Evolutionary conservation across 30 jellyfish, hydroid and myxozoan genomes (phyloP).

Genomic region (Aurelia sp.): DNA sequence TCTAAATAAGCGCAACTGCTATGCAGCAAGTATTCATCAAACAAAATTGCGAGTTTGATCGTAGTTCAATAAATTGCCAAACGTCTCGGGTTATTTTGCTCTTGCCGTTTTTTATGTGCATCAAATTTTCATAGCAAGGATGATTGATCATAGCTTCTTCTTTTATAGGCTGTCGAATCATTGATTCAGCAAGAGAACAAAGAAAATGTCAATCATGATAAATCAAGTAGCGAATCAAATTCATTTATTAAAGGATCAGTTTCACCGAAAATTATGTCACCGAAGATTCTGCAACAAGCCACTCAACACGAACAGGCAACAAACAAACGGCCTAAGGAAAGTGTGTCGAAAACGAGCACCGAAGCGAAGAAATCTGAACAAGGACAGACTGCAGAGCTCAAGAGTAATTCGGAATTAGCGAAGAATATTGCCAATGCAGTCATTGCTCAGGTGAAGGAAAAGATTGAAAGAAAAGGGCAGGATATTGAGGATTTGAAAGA

Average conservation of each 20-base stretch:
- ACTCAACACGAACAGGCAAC: conserved; percentile 30
- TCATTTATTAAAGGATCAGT: conserved; percentile 52
- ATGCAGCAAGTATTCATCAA: no score
- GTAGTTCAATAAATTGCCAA: no score
- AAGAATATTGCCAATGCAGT: neutral
- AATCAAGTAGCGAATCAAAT: conserved; percentile 49
- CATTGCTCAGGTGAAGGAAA: conserved; percentile 17
- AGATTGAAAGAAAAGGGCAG: conserved; percentile 1
- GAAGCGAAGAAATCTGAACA: conserved; percentile 19
- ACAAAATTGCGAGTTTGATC: no score
- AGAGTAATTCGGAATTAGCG: conserved; percentile 17
- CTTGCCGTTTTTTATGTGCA: no score
- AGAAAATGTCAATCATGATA: conserved; percentile 61
- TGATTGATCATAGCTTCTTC: neutral
- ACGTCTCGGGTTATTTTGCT: no score
- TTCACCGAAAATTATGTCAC: conserved; percentile 75
- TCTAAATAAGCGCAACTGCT: no score
- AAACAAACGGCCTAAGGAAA: conserved; percentile 23
- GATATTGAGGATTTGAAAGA: neutral
- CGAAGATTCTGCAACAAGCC: conserved; percentile 50
- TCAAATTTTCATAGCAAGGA: no score
- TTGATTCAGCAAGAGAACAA: conserved; percentile 78
- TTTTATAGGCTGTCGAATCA: conserved; percentile 85
- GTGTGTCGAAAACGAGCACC: neutral
- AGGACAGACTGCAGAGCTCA: conserved; percentile 5